Evolutionary conservation across 2,797 vertebrate species (phyloP).

Genomic region (Molothrus ater): DNA sequence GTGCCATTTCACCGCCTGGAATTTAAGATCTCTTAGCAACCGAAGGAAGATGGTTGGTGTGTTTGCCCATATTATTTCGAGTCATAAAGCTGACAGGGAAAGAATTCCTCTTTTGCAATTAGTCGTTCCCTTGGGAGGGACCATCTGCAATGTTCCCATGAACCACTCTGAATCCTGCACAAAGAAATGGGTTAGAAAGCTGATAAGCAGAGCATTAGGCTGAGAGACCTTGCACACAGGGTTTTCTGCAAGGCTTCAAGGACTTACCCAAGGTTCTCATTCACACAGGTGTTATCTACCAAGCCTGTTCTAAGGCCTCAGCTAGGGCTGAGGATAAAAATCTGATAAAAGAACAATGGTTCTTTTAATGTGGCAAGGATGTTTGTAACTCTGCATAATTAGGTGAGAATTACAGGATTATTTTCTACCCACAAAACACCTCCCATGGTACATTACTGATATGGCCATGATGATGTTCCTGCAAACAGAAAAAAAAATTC

Average conservation of each 20-base stretch:
- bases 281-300: not conserved
- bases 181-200: not conserved
- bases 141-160: not conserved
- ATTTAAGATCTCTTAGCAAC: constrained; percentile 21
- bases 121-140: not conserved
- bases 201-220: not conserved
- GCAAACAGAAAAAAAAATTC: not conserved
- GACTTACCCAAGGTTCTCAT: not conserved
- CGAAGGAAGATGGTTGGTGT: not conserved
- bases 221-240: not conserved
- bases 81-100: constrained; percentile 21
- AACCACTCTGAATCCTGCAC: not conserved
- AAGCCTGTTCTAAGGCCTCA: not conserved
- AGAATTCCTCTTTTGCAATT: constrained; percentile 2
- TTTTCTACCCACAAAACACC: not conserved
- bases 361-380: not conserved
- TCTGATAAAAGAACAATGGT: not conserved
- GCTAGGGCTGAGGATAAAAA: not conserved
- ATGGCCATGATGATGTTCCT: not conserved
- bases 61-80: constrained; percentile 20
- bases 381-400: not conserved
- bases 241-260: not conserved
- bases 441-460: not conserved
- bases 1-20: not conserved
- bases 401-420: not conserved